Conservation (phyloP, 2,888 invertebrate genomes). For the Amiota mariae region DNA sequence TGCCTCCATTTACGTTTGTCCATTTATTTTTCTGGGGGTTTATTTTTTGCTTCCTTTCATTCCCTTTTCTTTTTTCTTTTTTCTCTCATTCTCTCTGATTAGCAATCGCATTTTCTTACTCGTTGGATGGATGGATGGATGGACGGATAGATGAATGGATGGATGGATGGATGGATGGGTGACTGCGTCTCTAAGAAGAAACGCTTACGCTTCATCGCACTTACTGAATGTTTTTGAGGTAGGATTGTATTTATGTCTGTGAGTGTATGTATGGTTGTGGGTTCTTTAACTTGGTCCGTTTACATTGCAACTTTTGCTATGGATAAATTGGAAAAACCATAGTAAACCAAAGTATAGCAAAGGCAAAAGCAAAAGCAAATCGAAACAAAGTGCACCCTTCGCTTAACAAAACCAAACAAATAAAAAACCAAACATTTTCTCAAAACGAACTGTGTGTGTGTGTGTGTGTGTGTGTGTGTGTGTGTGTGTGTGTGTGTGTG, state of each 20-base stretch:
- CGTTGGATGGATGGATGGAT: too few species aligned
- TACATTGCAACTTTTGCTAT: not conserved
- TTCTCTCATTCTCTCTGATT: too few species aligned
- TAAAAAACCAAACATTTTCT: conserved; percentile 5
- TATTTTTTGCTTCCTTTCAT: too few species aligned
- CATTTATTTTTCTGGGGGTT: too few species aligned
- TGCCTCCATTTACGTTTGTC: too few species aligned
- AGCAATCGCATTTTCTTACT: too few species aligned
- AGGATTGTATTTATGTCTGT: too few species aligned
- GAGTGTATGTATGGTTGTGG: not conserved
- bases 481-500: too few species aligned
- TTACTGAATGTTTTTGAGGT: not conserved
- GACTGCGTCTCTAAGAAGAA: not conserved
- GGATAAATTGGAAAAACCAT: not conserved
- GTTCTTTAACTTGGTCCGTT: not conserved
- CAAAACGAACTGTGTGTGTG: conserved; percentile 4
- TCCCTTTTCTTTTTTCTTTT: too few species aligned
- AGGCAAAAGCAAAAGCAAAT: not conserved
- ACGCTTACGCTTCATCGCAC: conserved; percentile 6
- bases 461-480: too few species aligned
- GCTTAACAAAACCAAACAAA: conserved; percentile 16
- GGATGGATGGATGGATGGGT: too few species aligned
- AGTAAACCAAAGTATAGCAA: conserved; percentile 3
- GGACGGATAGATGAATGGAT: too few species aligned
- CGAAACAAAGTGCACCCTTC: not conserved